Conservation (phyloP, 2,113 vertebrate genomes). For the Erythrocebus patas region DNA sequence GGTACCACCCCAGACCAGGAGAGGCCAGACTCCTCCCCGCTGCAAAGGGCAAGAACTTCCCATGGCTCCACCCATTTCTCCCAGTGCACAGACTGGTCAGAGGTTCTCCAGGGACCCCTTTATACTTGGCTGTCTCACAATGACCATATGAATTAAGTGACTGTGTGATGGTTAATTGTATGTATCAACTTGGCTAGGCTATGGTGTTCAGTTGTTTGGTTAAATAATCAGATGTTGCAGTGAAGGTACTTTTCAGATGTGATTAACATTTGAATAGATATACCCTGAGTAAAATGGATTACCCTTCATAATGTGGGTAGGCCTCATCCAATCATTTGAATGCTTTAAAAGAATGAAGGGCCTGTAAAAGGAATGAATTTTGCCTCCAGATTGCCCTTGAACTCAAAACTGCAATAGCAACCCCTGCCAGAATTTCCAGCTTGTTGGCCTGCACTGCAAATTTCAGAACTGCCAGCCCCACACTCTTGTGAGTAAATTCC, state of each 20-base stretch:
- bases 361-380: neutral
- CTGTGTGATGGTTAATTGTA: neutral
- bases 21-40: too few species aligned
- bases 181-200: neutral
- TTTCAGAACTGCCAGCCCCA: neutral
- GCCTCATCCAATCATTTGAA: neutral
- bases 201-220: neutral
- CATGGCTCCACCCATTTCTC: too few species aligned
- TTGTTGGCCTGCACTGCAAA: neutral
- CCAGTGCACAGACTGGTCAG: too few species aligned
- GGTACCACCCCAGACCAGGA: too few species aligned
- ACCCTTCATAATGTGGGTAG: neutral
- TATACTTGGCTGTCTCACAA: neutral
- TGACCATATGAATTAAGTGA: neutral
- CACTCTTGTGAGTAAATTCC: neutral
- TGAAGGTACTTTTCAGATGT: neutral
- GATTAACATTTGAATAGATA: neutral
- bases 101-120: too few species aligned
- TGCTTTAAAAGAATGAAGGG: neutral
- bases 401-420: neutral
- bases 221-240: neutral
- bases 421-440: neutral
- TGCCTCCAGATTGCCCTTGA: neutral
- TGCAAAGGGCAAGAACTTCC: too few species aligned
- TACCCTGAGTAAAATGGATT: neutral